Evolutionary conservation across 2,797 vertebrate genomes (phyloP).

Genomic region (Sitta carolinensis): DNA sequence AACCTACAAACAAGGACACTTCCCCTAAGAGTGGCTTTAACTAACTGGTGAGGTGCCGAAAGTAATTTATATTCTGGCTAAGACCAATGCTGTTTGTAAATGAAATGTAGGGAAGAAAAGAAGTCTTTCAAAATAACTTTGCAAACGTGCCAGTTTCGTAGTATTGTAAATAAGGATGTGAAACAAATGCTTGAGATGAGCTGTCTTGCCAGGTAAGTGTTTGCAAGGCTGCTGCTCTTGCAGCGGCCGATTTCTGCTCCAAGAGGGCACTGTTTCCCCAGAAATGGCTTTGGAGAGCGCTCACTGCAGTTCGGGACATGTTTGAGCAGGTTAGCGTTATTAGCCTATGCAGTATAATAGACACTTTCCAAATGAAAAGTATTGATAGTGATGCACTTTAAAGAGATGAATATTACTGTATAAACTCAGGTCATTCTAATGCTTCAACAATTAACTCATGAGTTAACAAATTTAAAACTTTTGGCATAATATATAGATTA

Average conservation of each 20-base stretch:
- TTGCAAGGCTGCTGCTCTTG: neutral
- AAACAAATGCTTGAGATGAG: neutral
- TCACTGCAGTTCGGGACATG: neutral
- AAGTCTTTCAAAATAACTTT: neutral
- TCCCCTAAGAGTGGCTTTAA: neutral
- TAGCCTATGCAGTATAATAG: neutral
- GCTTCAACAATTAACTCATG: neutral
- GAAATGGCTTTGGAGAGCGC: neutral
- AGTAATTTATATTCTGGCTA: neutral
- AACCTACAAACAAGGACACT: neutral
- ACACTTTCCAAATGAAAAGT: neutral
- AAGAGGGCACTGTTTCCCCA: slow-evolving; percentile 26
- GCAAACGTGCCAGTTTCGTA: rapidly evolving
- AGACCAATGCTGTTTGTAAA: neutral
- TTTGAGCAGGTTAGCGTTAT: neutral
- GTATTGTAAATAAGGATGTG: neutral
- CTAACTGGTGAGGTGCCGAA: neutral
- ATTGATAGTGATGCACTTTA: neutral
- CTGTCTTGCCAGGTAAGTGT: neutral
- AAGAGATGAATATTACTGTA: neutral
- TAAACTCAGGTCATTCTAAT: neutral
- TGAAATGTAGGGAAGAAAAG: neutral
- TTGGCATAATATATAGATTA: rapidly evolving
- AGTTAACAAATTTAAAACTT: neutral
- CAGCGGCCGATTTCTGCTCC: neutral